Evolutionary conservation across 2,888 invertebrate species (phyloP), one percentile per base, ranked within the genome.

Genomic region (Chalcosyrphus nemorum): DNA sequence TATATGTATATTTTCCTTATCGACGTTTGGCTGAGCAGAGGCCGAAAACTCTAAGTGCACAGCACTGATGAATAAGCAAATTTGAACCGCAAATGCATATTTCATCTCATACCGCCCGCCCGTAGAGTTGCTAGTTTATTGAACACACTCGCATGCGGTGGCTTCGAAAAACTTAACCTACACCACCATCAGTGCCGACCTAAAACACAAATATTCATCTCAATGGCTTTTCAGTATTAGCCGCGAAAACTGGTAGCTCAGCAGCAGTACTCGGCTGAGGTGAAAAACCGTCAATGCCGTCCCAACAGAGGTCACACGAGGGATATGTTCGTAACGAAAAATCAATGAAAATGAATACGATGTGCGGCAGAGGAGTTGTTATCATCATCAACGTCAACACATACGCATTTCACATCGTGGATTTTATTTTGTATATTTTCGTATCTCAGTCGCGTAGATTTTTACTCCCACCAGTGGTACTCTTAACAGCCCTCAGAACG

Each of bases 261-360:
- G 38, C 52, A 38, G 21, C 21, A 38, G 21, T 15, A 1, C 32
- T 21, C 15, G 27, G 11, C 47, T 21, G 24, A 21, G 9, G 6
- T 13, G 24, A 43, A 63, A n/a, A 47, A 54, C 24, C 29, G 41
- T 77, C 72, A 68, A 68, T 68, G 61, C 50, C 56, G 50, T 47
- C 32, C 38, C 50, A 70, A 0, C 61, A 72, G 54, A 61, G 72
- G 72, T 72, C 65, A 52, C 54, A 52, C 54, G 7, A 7, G 24
- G 52, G 54, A 35, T 56, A 21, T 56, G 52, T 76, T 50, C 47
- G 52, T 71, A 38, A 54, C 66, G 72, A 47, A 68, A 57, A 72
- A 77, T 82, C 82, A 77, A 77, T 72, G 72, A 27, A 50, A 41
- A 57, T 27, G 43, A 81, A 63, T 65, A 71, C 56, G 59, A 71